Conservation (phyloP, 2,888 invertebrate species). For the Chydorus sphaericus region DNA sequence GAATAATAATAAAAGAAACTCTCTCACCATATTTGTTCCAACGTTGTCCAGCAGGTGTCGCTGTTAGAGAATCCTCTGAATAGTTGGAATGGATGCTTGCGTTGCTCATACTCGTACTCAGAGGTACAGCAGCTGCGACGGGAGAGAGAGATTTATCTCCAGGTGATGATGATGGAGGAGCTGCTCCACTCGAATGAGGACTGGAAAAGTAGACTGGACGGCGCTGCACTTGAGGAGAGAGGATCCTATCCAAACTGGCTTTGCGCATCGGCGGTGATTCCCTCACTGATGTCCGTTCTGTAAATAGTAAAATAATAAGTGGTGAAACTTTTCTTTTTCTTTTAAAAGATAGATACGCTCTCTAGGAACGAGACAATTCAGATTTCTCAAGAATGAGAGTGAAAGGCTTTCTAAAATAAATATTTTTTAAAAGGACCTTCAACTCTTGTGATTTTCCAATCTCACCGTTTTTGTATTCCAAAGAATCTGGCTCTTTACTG, state of each 20-base stretch:
- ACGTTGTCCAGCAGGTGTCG: neutral
- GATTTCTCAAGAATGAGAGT: too few species aligned
- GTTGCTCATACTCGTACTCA: constrained; percentile 9
- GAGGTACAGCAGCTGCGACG: neutral
- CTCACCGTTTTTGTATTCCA: constrained; percentile 4
- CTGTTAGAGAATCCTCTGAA: constrained; percentile 5
- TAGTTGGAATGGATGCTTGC: constrained; percentile 6
- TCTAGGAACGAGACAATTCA: too few species aligned
- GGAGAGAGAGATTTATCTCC: constrained; percentile 7
- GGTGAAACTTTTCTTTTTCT: too few species aligned
- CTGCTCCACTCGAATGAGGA: neutral
- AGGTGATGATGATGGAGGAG: neutral
- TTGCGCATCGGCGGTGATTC: neutral
- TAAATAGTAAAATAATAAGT: neutral
- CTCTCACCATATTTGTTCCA: too few species aligned
- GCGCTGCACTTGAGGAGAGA: neutral
- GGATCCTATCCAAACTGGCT: constrained; percentile 4
- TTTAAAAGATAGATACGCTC: neutral
- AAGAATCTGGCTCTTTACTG: constrained; percentile 7
- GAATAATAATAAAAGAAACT: too few species aligned
- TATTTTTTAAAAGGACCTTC: too few species aligned
- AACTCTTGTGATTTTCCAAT: too few species aligned
- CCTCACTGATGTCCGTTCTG: neutral
- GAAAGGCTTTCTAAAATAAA: constrained; percentile 1
- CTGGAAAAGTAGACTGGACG: constrained; percentile 1